Conservation (phyloP, 2,113 vertebrate species). For the Paralichthys olivaceus region DNA sequence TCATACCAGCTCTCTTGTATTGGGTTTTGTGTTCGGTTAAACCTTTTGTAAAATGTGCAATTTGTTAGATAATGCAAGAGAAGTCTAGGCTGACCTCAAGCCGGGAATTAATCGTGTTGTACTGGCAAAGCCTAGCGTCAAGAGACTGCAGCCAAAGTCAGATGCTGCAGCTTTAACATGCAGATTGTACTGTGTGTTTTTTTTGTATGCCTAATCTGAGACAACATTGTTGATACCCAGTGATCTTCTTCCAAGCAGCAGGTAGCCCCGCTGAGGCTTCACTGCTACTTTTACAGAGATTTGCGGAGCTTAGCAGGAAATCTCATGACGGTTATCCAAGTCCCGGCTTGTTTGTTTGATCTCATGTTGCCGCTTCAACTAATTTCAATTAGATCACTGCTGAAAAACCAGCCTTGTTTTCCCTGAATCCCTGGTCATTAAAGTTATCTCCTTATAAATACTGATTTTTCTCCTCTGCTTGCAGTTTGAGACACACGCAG, state of each 20-base stretch:
- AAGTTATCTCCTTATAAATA: conserved; percentile 1
- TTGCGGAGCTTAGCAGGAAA: conserved; percentile 50
- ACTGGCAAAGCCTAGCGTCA: neutral
- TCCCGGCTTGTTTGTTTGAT: conserved; percentile 40
- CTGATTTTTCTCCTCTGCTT: neutral
- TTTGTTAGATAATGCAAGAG: too few species aligned
- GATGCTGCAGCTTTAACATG: conserved; percentile 5
- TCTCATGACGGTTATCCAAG: conserved; percentile 24
- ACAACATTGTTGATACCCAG: conserved; percentile 32
- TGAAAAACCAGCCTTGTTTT: conserved; percentile 22
- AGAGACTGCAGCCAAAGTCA: conserved; percentile 7
- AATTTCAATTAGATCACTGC: conserved; percentile 40
- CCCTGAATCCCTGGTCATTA: conserved; percentile 31
- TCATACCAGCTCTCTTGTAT: neutral
- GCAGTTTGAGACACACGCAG: neutral
- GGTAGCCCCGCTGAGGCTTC: conserved; percentile 33
- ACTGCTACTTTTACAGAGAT: conserved; percentile 39
- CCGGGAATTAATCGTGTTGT: neutral
- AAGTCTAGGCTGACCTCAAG: neutral
- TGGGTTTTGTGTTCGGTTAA: too few species aligned
- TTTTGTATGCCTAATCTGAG: conserved; percentile 43
- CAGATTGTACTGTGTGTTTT: conserved; percentile 15
- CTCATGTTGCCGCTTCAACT: conserved; percentile 24
- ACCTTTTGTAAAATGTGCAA: too few species aligned
- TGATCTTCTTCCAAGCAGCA: conserved; percentile 33